phyloP scores from a whole-genome alignment of 2,797 vertebrate species.

The Margarornis squamiger region DNA sequence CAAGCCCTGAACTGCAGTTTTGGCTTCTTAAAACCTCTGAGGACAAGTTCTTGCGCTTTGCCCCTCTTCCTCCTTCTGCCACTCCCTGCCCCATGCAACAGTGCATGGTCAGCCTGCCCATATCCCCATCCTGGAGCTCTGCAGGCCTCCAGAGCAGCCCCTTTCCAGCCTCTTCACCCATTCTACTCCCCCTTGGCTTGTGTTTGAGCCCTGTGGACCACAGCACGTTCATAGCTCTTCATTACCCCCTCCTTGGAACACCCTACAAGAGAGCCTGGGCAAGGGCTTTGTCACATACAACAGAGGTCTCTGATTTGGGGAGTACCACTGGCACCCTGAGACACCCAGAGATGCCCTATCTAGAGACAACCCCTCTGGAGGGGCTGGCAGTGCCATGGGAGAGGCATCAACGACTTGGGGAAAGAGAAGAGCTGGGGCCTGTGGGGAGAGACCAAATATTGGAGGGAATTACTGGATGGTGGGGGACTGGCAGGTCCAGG shows the following conservation, averaged over 20 bases:
- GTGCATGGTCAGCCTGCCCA: neutral
- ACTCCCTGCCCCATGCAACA: neutral
- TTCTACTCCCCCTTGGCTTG: neutral
- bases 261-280: neutral
- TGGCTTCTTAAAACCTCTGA: neutral
- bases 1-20: neutral
- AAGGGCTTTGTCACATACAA: neutral
- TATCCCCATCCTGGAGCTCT: rapidly evolving
- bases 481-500: neutral
- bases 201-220: neutral
- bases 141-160: neutral
- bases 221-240: neutral
- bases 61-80: neutral
- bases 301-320: neutral
- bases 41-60: neutral
- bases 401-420: rapidly evolving
- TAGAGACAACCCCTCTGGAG: neutral
- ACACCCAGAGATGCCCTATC: neutral
- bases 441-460: neutral
- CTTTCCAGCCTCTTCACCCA: neutral
- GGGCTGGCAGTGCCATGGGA: neutral
- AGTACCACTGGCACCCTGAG: neutral
- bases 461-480: neutral
- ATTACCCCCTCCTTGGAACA: neutral
- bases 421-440: neutral